Evolutionary conservation across 2,113 vertebrate species (phyloP).

Genomic region (Amblyopsis rosae): DNA sequence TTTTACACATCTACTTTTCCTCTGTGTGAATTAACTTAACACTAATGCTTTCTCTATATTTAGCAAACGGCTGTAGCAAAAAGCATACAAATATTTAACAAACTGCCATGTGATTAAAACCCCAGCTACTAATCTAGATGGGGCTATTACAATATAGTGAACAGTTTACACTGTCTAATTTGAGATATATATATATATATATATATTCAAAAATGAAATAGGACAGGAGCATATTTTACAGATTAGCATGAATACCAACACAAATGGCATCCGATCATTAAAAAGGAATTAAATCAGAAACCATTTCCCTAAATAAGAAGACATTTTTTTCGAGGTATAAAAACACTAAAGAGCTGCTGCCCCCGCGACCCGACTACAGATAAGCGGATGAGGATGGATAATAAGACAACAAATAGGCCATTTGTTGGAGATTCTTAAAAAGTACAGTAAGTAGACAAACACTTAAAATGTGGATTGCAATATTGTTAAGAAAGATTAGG

Average conservation of each 20-base stretch:
- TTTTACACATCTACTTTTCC: conserved; percentile 28
- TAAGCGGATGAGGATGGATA: neutral
- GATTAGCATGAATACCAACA: neutral
- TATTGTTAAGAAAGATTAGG: too few relatives aligned
- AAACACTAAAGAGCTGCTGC: too few relatives aligned
- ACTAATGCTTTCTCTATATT: conserved; percentile 59
- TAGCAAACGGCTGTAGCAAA: conserved; percentile 51
- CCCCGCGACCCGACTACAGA: too few relatives aligned
- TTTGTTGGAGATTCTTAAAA: neutral
- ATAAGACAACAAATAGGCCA: neutral
- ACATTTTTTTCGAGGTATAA: too few relatives aligned
- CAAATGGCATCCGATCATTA: too few relatives aligned
- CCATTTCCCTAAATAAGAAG: neutral
- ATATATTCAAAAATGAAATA: too few relatives aligned
- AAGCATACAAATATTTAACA: conserved; percentile 60
- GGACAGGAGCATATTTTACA: too few relatives aligned
- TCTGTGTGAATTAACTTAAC: conserved; percentile 43
- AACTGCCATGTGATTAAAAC: conserved; percentile 68
- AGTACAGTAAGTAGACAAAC: neutral
- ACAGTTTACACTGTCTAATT: too few relatives aligned
- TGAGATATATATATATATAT: too few relatives aligned
- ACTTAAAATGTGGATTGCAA: too few relatives aligned
- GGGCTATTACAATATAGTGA: neutral
- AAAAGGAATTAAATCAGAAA: neutral
- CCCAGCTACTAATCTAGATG: conserved; percentile 26